Conservation (phyloP, 1,140 invertebrate genomes). For the Drosophila sp. region DNA sequence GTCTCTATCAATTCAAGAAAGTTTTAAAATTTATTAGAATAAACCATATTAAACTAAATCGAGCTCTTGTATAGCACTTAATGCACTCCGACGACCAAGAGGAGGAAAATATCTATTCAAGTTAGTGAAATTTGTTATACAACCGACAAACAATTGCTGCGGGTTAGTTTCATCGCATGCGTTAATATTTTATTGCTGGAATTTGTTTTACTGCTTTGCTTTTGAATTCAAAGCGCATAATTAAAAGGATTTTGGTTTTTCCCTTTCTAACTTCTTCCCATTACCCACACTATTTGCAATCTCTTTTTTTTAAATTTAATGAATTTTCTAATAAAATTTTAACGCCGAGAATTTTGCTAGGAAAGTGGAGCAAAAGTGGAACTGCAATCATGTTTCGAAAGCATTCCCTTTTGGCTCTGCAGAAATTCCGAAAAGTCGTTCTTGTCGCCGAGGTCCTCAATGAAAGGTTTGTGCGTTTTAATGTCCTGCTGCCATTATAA, state of each 20-base stretch:
- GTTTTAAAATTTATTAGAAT: no score
- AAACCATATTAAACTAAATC: no score
- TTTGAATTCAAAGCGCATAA: conserved; percentile 52
- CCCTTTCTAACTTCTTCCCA: background rate
- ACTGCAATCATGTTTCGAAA: background rate
- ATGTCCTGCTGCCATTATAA: conserved; percentile 14
- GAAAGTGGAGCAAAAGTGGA: background rate
- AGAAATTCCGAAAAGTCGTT: background rate
- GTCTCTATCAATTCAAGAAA: no score
- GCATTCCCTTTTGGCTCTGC: background rate
- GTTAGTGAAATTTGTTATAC: background rate
- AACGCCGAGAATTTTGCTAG: background rate
- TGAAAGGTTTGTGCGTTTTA: conserved; percentile 13
- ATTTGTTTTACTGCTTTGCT: conserved; percentile 17
- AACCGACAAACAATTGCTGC: conserved; percentile 32
- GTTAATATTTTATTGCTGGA: conserved; percentile 70
- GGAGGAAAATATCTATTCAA: background rate
- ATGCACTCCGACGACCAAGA: no score
- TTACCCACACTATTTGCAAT: background rate
- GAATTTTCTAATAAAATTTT: background rate
- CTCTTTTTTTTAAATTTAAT: background rate
- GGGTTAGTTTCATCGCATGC: conserved; percentile 44
- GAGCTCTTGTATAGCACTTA: no score
- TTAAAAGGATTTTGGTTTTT: conserved; percentile 48
- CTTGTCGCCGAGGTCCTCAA: background rate